Evolutionary conservation across 2,113 vertebrate genomes (phyloP).

Genomic region (Carassius gibelio): DNA sequence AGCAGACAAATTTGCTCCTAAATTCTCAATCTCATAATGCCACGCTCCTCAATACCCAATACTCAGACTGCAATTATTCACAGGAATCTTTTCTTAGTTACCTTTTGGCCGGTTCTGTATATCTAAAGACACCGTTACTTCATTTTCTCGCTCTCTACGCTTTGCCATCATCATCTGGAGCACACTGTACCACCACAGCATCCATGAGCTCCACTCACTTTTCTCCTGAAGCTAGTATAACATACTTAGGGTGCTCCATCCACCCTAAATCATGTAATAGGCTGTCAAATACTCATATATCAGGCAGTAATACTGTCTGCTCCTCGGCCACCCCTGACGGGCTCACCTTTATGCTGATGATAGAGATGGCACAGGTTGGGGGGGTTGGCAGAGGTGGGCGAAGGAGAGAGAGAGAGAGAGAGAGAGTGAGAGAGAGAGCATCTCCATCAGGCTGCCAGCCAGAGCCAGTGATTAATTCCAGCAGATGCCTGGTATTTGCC

Average conservation of each 20-base stretch:
- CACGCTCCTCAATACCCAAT: neutral
- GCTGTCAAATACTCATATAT: slow-evolving; percentile 25
- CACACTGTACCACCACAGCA: neutral
- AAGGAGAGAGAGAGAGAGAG: slow-evolving; percentile 51
- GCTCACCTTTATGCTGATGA: slow-evolving; percentile 70
- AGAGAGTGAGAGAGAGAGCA: slow-evolving; percentile 56
- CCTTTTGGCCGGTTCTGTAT: neutral
- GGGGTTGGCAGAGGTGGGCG: slow-evolving; percentile 54
- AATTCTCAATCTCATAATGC: neutral
- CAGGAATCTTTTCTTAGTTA: neutral
- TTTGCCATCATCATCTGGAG: neutral
- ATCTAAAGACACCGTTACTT: neutral
- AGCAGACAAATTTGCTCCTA: neutral
- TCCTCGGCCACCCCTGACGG: slow-evolving; percentile 46
- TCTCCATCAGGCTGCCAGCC: slow-evolving; percentile 63
- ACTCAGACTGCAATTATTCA: neutral
- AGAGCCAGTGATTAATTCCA: slow-evolving; percentile 70
- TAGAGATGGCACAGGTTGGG: slow-evolving; percentile 62
- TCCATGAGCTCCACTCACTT: slow-evolving; percentile 27
- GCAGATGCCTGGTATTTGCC: slow-evolving; percentile 70
- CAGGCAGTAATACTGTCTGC: slow-evolving; percentile 30
- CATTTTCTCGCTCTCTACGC: neutral
- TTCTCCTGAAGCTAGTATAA: slow-evolving; percentile 26
- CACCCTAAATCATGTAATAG: slow-evolving; percentile 36
- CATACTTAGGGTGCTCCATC: slow-evolving; percentile 10